These are phyloP conservation scores for Mus musculus DNA, from an alignment of 2,113 vertebrate genomes.

Conservation along the genomic window DNA sequence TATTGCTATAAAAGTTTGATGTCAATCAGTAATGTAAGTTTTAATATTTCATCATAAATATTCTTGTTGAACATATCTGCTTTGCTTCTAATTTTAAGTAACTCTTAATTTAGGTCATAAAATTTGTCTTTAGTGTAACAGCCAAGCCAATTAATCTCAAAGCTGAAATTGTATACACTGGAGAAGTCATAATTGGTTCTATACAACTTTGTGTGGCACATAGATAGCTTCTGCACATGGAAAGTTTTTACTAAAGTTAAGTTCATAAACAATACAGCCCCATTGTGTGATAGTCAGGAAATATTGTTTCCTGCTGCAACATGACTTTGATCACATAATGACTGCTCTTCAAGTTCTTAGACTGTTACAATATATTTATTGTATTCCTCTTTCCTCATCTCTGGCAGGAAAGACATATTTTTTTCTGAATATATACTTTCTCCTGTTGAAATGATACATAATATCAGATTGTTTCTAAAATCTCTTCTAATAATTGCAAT, in stretches of 20 bases:
- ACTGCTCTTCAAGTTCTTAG: background rate
- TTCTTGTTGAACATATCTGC: background rate
- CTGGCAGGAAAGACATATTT: background rate
- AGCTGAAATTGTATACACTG: background rate
- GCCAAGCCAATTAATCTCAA: background rate
- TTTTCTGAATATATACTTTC: background rate
- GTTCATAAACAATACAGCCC: background rate
- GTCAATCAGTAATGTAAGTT: background rate
- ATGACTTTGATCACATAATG: background rate
- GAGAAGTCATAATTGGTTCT: background rate
- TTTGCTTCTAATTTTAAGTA: background rate
- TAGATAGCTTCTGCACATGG: background rate
- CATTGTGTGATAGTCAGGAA: background rate
- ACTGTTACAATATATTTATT: background rate
- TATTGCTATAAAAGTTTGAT: background rate
- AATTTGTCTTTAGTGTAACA: background rate
- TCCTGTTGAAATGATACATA: background rate
- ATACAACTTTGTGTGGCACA: background rate
- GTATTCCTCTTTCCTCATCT: background rate
- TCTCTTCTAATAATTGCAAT: background rate
- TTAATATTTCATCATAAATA: background rate
- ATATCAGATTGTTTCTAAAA: background rate
- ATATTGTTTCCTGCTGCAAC: background rate
- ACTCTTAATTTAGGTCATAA: background rate
- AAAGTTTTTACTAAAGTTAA: background rate